Conservation (phyloP, 2,797 vertebrate species). For the Sebastes itinus region DNA sequence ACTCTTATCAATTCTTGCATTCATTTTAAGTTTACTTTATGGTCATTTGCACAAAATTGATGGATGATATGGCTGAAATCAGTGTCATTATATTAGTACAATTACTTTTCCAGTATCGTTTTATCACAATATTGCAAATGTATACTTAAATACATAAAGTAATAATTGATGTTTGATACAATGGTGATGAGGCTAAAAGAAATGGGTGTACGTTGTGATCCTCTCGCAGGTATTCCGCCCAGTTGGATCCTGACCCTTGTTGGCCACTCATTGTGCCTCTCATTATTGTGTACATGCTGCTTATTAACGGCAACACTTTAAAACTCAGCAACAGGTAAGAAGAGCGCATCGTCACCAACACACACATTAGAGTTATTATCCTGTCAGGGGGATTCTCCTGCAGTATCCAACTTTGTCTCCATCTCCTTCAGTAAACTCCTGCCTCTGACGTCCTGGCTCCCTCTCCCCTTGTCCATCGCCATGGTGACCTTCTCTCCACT, state of each 20-base stretch:
- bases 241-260: conserved; percentile 91
- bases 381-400: neutral
- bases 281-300: conserved; percentile 82
- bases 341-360: neutral
- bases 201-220: neutral
- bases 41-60: neutral
- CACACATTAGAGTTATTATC: neutral
- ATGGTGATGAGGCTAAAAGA: no score
- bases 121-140: neutral
- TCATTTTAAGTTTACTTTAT: neutral
- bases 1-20: neutral
- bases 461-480: conserved; percentile 86
- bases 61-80: neutral
- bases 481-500: conserved; percentile 89
- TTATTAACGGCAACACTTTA: conserved; percentile 87
- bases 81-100: neutral
- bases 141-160: neutral
- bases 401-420: neutral
- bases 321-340: conserved; percentile 89
- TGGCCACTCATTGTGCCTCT: conserved; percentile 87
- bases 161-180: neutral
- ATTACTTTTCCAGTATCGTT: neutral
- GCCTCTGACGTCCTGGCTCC: conserved; percentile 82
- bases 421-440: conserved; percentile 86
- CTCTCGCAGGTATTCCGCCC: conserved; percentile 84